A percentile compares a stretch with the other conserved stretches of the same genome.
These are phyloP conservation scores for Coluber constrictor DNA, from an alignment of 2,797 vertebrate species.

Conservation along the genomic window DNA sequence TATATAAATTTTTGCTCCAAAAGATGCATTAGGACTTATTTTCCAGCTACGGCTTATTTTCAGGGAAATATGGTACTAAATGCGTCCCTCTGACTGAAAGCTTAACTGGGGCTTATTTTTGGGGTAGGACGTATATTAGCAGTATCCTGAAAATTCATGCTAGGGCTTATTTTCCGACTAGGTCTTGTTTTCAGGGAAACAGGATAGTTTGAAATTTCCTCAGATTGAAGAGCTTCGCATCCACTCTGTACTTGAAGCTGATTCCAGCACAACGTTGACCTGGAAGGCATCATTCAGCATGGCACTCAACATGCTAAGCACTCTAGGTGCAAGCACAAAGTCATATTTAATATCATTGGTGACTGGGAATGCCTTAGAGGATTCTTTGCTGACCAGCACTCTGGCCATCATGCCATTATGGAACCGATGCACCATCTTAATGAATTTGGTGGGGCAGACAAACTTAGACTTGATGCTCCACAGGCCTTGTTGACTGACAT, in stretches of 20 bases:
- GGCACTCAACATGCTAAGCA: neutral
- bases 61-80: too few species aligned
- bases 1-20: too few species aligned
- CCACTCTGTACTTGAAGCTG: neutral
- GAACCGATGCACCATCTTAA: neutral
- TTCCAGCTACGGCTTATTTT: too few species aligned
- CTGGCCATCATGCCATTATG: neutral
- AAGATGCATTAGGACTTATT: too few species aligned
- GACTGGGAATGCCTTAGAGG: neutral
- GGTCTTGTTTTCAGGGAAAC: too few species aligned
- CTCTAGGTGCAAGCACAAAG: neutral
- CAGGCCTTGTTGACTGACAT: neutral
- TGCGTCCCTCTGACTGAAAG: too few species aligned
- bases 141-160: too few species aligned
- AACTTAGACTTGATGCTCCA: neutral
- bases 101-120: too few species aligned
- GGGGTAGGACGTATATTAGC: too few species aligned
- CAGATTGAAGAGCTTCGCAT: neutral
- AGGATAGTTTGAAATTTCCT: neutral
- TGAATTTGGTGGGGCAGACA: neutral
- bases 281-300: neutral
- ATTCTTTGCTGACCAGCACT: neutral
- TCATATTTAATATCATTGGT: neutral
- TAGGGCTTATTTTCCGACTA: too few species aligned
- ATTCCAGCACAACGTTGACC: neutral